phyloP scores from a whole-genome alignment of 2,797 vertebrate genomes.

The Danionella dracula region DNA sequence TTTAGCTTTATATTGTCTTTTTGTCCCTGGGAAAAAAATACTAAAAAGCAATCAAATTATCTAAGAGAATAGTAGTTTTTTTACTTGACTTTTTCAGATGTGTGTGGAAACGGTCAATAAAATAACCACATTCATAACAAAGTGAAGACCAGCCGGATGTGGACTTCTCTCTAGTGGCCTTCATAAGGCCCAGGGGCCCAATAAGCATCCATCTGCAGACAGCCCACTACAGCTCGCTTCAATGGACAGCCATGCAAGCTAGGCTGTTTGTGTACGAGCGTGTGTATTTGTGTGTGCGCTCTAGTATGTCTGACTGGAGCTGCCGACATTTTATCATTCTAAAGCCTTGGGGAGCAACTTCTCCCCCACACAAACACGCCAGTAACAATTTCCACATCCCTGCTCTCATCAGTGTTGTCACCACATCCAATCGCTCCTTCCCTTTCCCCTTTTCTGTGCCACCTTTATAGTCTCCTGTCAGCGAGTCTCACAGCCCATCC shows the following conservation, averaged over 20 bases:
- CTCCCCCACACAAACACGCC: constrained; percentile 30
- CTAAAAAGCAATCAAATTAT: too few relatives aligned
- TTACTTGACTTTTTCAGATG: background rate
- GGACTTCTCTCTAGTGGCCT: constrained; percentile 48
- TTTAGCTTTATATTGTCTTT: too few relatives aligned
- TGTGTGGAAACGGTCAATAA: constrained; percentile 8
- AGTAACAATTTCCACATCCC: constrained; percentile 14
- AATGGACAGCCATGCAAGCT: constrained; percentile 49
- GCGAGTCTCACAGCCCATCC: constrained; percentile 14
- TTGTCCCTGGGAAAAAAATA: too few relatives aligned
- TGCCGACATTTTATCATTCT: constrained; percentile 62
- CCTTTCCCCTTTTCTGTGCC: constrained; percentile 9
- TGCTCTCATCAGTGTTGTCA: constrained; percentile 9
- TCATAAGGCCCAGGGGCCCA: constrained; percentile 66
- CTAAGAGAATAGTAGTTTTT: too few relatives aligned
- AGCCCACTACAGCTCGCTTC: constrained; percentile 63
- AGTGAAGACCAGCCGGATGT: constrained; percentile 31
- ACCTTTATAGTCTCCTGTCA: constrained; percentile 17
- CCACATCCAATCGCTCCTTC: constrained; percentile 23
- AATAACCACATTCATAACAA: background rate
- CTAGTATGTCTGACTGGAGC: constrained; percentile 49
- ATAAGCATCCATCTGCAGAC: constrained; percentile 77
- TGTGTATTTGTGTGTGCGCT: constrained; percentile 39
- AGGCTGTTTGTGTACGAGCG: constrained; percentile 41
- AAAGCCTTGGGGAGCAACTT: constrained; percentile 55